phyloP scores from a whole-genome alignment of 2,113 vertebrate species.

The Struthio camelus region DNA sequence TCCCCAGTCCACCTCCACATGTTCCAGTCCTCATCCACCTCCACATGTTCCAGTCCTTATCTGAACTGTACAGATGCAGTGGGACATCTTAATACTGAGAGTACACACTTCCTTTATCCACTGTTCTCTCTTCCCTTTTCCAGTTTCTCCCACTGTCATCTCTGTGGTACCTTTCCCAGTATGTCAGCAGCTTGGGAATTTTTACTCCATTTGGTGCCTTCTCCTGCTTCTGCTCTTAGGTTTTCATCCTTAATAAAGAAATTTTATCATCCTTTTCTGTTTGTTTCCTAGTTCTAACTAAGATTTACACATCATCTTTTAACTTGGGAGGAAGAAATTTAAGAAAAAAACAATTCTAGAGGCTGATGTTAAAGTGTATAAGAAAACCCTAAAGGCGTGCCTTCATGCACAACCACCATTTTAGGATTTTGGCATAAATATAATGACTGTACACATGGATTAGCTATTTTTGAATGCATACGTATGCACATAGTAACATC shows the following conservation, averaged over 20 bases:
- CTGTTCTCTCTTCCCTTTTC: neutral
- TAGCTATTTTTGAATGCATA: neutral
- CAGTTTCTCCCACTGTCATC: neutral
- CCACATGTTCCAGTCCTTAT: neutral
- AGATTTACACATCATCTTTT: neutral
- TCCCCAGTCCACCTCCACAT: neutral
- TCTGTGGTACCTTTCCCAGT: neutral
- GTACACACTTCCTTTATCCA: neutral
- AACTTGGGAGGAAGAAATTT: neutral
- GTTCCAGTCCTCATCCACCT: neutral
- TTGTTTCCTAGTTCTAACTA: neutral
- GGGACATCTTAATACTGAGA: neutral
- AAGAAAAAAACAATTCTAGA: neutral
- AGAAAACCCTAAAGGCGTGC: neutral
- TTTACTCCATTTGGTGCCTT: neutral
- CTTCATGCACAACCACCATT: neutral
- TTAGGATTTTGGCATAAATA: neutral
- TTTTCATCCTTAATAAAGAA: neutral
- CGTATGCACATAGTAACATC: neutral
- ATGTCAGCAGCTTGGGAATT: neutral
- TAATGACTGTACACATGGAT: neutral
- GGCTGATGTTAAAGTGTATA: fast-evolving
- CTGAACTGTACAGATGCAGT: neutral
- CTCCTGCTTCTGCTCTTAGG: neutral
- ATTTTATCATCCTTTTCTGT: neutral